Base-by-base conservation (phyloP, 2,888 invertebrate species). In the Gastrophysa polygoni region DNA sequence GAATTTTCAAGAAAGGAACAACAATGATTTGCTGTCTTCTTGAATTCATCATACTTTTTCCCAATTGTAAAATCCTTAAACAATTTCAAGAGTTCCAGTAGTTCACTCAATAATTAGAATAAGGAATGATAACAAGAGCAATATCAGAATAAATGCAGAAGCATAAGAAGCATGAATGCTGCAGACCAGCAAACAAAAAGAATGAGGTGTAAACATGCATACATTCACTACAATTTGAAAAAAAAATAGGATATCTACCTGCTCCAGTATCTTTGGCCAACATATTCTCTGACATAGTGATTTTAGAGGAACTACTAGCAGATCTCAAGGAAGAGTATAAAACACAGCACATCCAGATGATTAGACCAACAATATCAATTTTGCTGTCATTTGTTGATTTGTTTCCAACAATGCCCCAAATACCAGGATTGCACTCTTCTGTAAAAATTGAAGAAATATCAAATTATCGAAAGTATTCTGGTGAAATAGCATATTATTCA, bases 241-340 rank as follows among this genome's bases (percentile, higher is more conserved):
- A 6, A 28, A 57, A 50, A 17, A 49, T 5, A 10, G 7, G 1
- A 29, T 51, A 51, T 29, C 11, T 84, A 90, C 90, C 89, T 84
- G 86, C 87, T 61, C 85, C 85, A 70, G 87, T 90, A 69, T 91
- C 91, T 78, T 90, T 88, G 57, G 89, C 87, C 50, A 92, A 85
- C 73, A 92, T 88, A 73, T 90, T 90, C 46, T 93, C 92, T 0
- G 91, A 88, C 88, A 94, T 91, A 28, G 94, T 94, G 67, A 98
- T 89, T 82, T 93, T 95, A 21, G 96, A 95, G 0, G 95, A 93
- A 75, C 91, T 91, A 24, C 95, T 93, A 17, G 96, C 95, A n/a
- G 96, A 95, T 47, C 97, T 90, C 64, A 99, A 87, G 71, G 96
- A 93, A 11, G 98, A 98, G 83, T 99, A 99, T 57, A 99, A 85